phyloP scores from a whole-genome alignment of 1,140 invertebrate species.

The Cydia fagiglandana region DNA sequence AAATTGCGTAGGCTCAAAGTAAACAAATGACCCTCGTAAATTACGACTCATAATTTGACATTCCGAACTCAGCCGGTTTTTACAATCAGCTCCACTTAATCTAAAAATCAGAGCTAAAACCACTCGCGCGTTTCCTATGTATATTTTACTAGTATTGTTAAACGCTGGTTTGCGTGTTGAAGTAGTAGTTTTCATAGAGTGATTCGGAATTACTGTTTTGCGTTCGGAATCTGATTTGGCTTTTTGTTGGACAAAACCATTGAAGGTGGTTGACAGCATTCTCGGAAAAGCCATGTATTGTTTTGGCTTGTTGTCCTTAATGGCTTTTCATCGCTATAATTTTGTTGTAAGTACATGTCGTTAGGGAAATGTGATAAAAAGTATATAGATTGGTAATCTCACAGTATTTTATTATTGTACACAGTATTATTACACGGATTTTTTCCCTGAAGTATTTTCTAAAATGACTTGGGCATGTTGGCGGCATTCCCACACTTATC shows the following conservation, averaged over 20 bases:
- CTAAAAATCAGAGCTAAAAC: conserved; percentile 4
- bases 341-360: background rate
- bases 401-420: no score
- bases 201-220: conserved; percentile 26
- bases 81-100: conserved; percentile 22
- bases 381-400: no score
- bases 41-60: conserved; percentile 20
- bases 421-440: no score
- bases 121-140: conserved; percentile 24
- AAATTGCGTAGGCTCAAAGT: conserved; percentile 24
- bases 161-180: conserved; percentile 26
- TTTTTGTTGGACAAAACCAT: conserved; percentile 16
- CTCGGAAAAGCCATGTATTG: background rate
- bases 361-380: background rate
- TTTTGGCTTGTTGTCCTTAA: background rate
- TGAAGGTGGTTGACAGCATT: conserved; percentile 1
- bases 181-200: conserved; percentile 22
- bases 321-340: background rate
- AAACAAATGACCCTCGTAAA: conserved; percentile 25
- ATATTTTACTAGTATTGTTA: conserved; percentile 26
- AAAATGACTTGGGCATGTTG: no score
- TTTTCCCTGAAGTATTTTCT: no score
- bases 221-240: conserved; percentile 26
- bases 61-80: conserved; percentile 23
- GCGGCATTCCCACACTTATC: no score